Conservation (phyloP, 2,797 vertebrate species). For the Psittacula derbiana region DNA sequence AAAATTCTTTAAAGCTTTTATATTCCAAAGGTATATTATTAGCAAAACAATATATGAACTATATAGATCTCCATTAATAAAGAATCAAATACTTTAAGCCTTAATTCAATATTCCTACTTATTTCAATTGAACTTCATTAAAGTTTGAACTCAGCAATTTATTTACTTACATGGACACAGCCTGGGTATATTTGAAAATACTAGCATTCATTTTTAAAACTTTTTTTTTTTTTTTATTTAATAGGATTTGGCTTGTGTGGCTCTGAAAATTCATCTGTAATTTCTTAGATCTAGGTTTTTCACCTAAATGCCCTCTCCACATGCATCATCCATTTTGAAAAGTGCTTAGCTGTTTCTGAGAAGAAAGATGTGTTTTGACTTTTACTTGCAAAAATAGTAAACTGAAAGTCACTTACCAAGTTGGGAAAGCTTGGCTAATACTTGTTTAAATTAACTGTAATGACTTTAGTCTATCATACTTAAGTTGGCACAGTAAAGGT, state of each 20-base stretch:
- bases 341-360: not conserved
- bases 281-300: not conserved
- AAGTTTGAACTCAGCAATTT: not conserved
- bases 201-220: not conserved
- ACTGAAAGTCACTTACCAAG: not conserved
- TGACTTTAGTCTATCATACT: not conserved
- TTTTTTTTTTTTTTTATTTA: not conserved
- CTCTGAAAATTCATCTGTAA: not conserved
- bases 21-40: not conserved
- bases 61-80: not conserved
- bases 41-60: not conserved
- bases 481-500: not conserved
- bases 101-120: not conserved
- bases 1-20: not conserved
- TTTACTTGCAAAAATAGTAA: not conserved
- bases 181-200: not conserved
- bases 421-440: not conserved
- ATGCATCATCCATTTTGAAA: not conserved
- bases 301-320: not conserved
- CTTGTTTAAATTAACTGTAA: constrained; percentile 14
- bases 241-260: not conserved
- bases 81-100: not conserved
- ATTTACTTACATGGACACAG: not conserved
- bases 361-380: not conserved
- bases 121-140: not conserved